Conservation (phyloP, 1,140 invertebrate species). For the Lepidurus arcticus region DNA sequence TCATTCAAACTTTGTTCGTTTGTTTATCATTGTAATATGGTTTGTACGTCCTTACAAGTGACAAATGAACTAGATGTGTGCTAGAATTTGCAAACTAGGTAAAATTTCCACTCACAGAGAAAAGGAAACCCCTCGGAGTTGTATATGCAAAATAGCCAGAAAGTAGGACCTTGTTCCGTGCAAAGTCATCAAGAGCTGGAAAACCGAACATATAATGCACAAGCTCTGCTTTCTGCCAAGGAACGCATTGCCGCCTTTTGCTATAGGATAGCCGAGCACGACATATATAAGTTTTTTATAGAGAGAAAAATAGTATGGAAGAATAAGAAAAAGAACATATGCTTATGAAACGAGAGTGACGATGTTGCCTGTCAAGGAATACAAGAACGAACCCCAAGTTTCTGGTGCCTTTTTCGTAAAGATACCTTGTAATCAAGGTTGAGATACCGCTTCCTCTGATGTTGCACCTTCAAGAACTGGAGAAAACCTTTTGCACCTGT, state of each 20-base stretch:
- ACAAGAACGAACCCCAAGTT: neutral
- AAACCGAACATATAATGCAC: neutral
- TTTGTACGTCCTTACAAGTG: too few species aligned
- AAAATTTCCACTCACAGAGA: neutral
- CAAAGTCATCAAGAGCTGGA: neutral
- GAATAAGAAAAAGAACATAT: neutral
- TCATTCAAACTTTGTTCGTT: too few species aligned
- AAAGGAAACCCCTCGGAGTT: neutral
- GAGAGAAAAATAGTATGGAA: neutral
- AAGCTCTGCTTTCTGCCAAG: neutral
- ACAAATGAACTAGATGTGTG: neutral
- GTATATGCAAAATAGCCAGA: neutral
- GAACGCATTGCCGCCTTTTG: neutral
- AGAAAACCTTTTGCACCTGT: neutral
- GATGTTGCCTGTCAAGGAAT: constrained; percentile 13
- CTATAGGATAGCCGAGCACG: neutral
- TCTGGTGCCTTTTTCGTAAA: constrained; percentile 5
- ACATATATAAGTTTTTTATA: neutral
- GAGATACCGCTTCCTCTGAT: neutral
- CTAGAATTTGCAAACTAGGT: neutral
- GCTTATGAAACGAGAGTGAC: constrained; percentile 8
- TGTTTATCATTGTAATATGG: too few species aligned
- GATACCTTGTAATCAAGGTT: constrained; percentile 19
- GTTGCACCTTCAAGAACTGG: constrained; percentile 5
- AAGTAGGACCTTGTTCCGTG: neutral